Percentiles rank a stretch among this genome's conserved stretches.
These are phyloP conservation scores for Brachystomella parvula DNA, from an alignment of 1,140 invertebrate species.

Conservation along the genomic window DNA sequence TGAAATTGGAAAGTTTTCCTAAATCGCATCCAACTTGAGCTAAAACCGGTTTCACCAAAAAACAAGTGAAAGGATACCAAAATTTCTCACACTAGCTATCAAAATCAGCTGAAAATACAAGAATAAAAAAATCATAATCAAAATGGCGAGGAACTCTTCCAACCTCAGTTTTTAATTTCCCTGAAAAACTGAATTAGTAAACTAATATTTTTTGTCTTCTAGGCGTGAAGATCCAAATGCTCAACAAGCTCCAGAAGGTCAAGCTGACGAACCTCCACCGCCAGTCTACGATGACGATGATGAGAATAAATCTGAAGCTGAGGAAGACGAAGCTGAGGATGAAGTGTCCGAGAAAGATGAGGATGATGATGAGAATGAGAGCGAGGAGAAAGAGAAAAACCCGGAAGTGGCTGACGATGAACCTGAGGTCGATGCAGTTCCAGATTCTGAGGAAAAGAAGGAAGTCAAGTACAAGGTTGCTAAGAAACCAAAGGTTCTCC, in stretches of 20 bases:
- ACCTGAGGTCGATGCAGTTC: neutral
- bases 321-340: neutral
- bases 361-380: neutral
- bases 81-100: too few species aligned
- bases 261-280: neutral
- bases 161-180: too few species aligned
- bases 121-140: too few species aligned
- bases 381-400: conserved; percentile 8
- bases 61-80: too few species aligned
- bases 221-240: neutral
- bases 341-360: neutral
- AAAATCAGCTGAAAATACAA: too few species aligned
- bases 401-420: neutral
- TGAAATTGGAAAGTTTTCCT: too few species aligned
- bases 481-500: neutral
- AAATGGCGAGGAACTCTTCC: too few species aligned
- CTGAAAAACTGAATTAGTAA: too few species aligned
- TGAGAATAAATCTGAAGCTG: neutral
- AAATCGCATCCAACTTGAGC: too few species aligned
- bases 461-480: neutral
- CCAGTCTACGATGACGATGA: conserved; percentile 1
- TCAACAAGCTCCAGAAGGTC: neutral
- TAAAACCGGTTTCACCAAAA: too few species aligned
- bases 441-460: neutral
- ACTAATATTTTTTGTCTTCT: too few species aligned